Base-by-base conservation (phyloP, 2,113 vertebrate species). In the Ahaetulla prasina region DNA sequence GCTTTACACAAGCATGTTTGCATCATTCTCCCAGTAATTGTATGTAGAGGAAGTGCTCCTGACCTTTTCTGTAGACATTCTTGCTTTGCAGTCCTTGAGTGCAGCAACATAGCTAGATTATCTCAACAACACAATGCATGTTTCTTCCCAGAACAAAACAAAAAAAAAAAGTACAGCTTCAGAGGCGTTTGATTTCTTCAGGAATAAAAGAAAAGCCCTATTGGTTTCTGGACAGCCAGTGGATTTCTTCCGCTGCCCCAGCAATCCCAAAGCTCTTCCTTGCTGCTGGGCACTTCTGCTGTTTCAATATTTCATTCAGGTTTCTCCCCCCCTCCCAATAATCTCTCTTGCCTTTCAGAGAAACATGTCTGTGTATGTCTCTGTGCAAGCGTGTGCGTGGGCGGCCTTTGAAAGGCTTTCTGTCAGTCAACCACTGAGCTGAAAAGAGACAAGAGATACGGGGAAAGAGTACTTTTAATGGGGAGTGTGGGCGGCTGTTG, bases 351-450 rank as follows among this genome's bases (percentile, higher is more conserved):
- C 47, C 87, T 92, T 93, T 94, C 94, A 96, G 89, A 95, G 96
- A 93, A 94, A 90, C 92, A 94, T 30, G 88, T 30, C 30, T 85
- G 80, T 91, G 90, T 90, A 49, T 53, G 88, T 60, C 74, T 89
- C 84, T 90, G 91, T 52, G 91, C 47, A 20, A 54, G 87, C 35
- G 63, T 12, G 92, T 45, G 92, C 55, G 91, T 97, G 95, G 97
- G 97, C 95, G 96, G 97, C 95, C 95, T 95, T 95, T 95, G 95
- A 96, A 94, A 96, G 96, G 95, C 95, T 95, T 95, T 87, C 95
- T 97, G 96, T 97, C 97, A 97, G 94, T 97, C 96, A 97, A 86
- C 93, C 94, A 92, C 92, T 94, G 96, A 95, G 94, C 95, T 94
- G 94, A 90, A 94, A 94, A 96, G 95, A 86, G 90, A 95, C 94